Percentiles rank a stretch among this genome's conserved stretches.
Conservation (phyloP, 2,888 invertebrate species). For the Andrena chrysosceles region DNA sequence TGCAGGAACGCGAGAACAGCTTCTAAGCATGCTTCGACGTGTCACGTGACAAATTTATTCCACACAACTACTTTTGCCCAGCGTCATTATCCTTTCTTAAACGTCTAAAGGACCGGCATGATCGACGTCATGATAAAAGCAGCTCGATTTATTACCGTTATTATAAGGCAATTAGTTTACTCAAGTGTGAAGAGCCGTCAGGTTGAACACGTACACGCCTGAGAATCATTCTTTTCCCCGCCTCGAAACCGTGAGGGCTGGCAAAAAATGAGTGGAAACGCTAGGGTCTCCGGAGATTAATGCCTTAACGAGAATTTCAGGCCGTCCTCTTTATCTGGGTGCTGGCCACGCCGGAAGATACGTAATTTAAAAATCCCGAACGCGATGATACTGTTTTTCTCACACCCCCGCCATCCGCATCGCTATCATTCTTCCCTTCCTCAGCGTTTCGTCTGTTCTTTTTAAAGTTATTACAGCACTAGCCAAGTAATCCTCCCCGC, state of each 20-base stretch:
- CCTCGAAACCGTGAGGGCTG: slow-evolving; percentile 2
- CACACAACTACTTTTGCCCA: background rate
- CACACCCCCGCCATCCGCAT: slow-evolving; percentile 1
- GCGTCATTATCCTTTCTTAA: background rate
- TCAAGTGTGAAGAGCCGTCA: background rate
- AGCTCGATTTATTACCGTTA: slow-evolving; percentile 1
- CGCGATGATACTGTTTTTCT: slow-evolving; percentile 27
- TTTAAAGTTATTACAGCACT: slow-evolving; percentile 22
- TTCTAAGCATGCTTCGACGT: slow-evolving; percentile 20
- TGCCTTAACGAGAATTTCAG: slow-evolving; percentile 65
- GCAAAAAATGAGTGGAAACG: slow-evolving; percentile 36
- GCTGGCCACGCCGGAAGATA: slow-evolving; percentile 28
- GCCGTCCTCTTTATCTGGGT: slow-evolving; percentile 46
- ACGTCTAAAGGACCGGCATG: background rate
- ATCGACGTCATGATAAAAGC: slow-evolving; percentile 30
- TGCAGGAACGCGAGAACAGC: slow-evolving; percentile 9
- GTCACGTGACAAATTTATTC: slow-evolving; percentile 24
- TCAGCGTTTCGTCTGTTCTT: background rate
- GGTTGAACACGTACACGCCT: slow-evolving; percentile 4
- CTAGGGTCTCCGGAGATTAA: slow-evolving; percentile 53
- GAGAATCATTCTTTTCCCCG: slow-evolving; percentile 35
- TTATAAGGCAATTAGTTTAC: slow-evolving; percentile 42
- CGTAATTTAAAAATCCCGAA: slow-evolving; percentile 62
- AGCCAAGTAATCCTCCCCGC: slow-evolving; percentile 7
- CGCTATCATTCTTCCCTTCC: slow-evolving; percentile 40